Conservation (phyloP, 2,797 vertebrate genomes). For the Falco novaeseelandiae region DNA sequence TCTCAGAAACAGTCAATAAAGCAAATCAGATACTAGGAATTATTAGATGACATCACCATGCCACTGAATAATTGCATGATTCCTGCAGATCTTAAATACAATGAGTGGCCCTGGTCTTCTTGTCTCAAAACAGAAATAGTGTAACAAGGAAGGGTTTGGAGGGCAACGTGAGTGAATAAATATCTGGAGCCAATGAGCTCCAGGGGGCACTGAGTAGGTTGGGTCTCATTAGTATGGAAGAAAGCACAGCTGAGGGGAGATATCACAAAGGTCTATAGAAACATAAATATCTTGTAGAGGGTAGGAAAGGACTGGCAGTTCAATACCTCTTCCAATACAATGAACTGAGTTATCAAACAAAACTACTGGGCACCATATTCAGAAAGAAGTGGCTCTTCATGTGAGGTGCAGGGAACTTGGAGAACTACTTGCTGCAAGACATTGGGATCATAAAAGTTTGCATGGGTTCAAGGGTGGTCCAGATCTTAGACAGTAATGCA, state of each 20-base stretch:
- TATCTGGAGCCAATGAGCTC: neutral
- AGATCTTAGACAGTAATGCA: neutral
- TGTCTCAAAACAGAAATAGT: neutral
- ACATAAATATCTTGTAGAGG: neutral
- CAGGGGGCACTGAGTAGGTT: neutral
- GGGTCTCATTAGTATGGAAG: neutral
- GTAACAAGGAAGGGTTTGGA: neutral
- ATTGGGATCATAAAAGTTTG: neutral
- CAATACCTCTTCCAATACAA: neutral
- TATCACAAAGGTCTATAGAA: neutral
- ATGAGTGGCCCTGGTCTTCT: neutral
- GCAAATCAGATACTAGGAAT: neutral
- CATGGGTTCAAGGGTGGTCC: neutral
- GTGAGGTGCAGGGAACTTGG: neutral
- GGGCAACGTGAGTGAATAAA: neutral
- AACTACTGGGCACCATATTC: neutral
- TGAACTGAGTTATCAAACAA: neutral
- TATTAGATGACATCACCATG: neutral
- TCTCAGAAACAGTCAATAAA: constrained; percentile 5
- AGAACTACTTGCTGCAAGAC: neutral
- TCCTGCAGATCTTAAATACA: neutral
- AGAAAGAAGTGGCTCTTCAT: neutral
- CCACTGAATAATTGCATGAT: neutral
- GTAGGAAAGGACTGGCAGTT: neutral
- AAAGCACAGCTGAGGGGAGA: neutral